A percentile compares a stretch with the other conserved stretches of the same genome.
phyloP scores from a whole-genome alignment of 2,797 vertebrate species.

The Chloroceryle amazona region DNA sequence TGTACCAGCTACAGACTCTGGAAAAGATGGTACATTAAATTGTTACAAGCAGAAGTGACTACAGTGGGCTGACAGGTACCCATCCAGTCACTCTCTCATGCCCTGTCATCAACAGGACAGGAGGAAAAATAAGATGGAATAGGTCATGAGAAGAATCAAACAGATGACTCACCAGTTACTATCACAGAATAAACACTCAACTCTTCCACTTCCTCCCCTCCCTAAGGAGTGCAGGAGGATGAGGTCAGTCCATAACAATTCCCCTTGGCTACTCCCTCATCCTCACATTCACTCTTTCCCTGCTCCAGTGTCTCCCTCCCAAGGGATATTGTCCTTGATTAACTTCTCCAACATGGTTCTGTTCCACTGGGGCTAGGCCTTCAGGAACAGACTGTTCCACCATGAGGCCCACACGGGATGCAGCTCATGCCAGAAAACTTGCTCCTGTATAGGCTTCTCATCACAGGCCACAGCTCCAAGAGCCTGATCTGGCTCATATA shows the following conservation, averaged over 20 bases:
- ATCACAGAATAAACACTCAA: neutral
- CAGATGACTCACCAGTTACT: neutral
- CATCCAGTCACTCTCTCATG: neutral
- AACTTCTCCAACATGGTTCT: neutral
- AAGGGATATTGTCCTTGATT: neutral
- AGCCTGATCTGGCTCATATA: neutral
- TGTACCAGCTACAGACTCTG: neutral
- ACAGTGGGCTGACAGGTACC: neutral
- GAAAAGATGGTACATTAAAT: neutral
- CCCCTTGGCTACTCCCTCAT: neutral
- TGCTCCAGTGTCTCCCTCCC: neutral
- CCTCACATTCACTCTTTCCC: neutral
- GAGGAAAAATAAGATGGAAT: neutral
- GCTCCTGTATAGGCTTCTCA: neutral
- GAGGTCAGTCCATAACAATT: neutral
- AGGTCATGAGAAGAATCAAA: neutral
- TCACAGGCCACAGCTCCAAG: fast-evolving
- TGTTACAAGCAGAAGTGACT: neutral
- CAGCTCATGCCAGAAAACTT: neutral
- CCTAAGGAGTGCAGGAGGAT: too few species aligned
- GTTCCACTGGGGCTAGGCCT: neutral
- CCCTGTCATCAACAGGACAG: neutral
- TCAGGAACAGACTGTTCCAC: neutral
- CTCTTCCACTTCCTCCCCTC: neutral
- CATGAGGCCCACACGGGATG: fast-evolving